Evolutionary conservation across 2,797 vertebrate species (phyloP), one percentile per base, ranked within the genome.

Genomic region (Anas flavirostris): DNA sequence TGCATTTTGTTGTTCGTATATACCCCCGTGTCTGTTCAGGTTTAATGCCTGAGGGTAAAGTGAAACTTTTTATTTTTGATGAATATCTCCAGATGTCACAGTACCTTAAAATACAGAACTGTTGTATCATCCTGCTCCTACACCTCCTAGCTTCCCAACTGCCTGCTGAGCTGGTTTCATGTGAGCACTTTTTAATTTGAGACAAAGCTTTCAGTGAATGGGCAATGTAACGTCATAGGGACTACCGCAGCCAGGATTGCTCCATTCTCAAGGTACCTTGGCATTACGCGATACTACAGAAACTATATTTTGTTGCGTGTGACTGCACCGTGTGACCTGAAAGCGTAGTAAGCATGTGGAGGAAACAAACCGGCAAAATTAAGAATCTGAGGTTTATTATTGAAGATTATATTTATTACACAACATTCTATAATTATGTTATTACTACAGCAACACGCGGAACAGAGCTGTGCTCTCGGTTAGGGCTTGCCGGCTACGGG

Each of bases 141-240:
- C 69, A 82, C 50, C 25, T 26, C 15, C 4, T 2, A 52, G 28
- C 13, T 82, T 83, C 64, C 46, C 46, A 58, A 12, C 26, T 0
- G 2, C 37, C 55, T 26, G 10, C 13, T 62, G 58, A 64, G 29
- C 39, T 58, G 28, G 59, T 33, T 5, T 26, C 13, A 10, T 11
- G 25, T 37, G 39, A 55, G 59, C 7, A 1, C 10, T 43, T 67
- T 44, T 74, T 28, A 12, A 28, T 35, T 69, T 28, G n/a, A 68
- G 70, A 9, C 9, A 53, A 53, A 68, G 52, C 16, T 63, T 64
- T 39, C 31, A 9, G 35, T 44, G 39, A 81, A 6, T 22, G 21
- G 37, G 53, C 64, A 55, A 1, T 1, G 58, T 53, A 59, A 59
- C 0, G 1, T 46, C 39, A 12, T 0, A 2, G 1, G 17, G 37